Conservation (phyloP, 2,888 invertebrate genomes). For the Hypselothyrea guttata region DNA sequence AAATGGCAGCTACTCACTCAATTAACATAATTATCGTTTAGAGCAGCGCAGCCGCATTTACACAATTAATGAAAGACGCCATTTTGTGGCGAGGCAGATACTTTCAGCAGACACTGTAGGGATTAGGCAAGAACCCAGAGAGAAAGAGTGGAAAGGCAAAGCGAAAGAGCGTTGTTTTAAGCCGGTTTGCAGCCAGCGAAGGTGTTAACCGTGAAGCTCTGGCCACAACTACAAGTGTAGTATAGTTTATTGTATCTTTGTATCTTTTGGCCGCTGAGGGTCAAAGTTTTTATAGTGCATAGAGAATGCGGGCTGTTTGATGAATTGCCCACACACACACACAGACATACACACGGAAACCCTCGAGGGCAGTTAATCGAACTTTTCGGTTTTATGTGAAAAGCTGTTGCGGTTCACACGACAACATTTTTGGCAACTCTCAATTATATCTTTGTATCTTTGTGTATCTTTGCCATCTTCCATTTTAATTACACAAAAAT, state of each 20-base stretch:
- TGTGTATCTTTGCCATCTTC: slow-evolving; percentile 41
- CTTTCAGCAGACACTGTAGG: slow-evolving; percentile 29
- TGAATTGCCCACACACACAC: slow-evolving; percentile 57
- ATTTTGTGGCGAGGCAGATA: slow-evolving; percentile 43
- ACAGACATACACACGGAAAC: too few relatives aligned
- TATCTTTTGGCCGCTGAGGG: slow-evolving; percentile 45
- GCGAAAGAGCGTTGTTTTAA: slow-evolving; percentile 40
- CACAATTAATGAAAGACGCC: slow-evolving; percentile 71
- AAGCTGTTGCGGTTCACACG: slow-evolving; percentile 70
- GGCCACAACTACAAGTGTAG: slow-evolving; percentile 19
- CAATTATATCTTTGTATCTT: background rate
- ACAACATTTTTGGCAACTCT: background rate
- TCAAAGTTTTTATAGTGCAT: slow-evolving; percentile 75
- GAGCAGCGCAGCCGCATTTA: slow-evolving; percentile 47
- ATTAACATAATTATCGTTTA: slow-evolving; percentile 69
- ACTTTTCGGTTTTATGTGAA: slow-evolving; percentile 57
- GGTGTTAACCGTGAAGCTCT: slow-evolving; percentile 64
- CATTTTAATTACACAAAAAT: slow-evolving; percentile 36
- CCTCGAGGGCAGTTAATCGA: slow-evolving; percentile 62
- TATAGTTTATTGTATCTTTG: background rate
- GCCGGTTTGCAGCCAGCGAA: slow-evolving; percentile 67
- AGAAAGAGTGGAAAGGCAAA: slow-evolving; percentile 12
- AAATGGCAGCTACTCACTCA: slow-evolving; percentile 36
- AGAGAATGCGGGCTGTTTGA: slow-evolving; percentile 72
- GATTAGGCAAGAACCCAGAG: slow-evolving; percentile 42